phyloP scores from a whole-genome alignment of 2,888 invertebrate species.

The Apamea epomidion region DNA sequence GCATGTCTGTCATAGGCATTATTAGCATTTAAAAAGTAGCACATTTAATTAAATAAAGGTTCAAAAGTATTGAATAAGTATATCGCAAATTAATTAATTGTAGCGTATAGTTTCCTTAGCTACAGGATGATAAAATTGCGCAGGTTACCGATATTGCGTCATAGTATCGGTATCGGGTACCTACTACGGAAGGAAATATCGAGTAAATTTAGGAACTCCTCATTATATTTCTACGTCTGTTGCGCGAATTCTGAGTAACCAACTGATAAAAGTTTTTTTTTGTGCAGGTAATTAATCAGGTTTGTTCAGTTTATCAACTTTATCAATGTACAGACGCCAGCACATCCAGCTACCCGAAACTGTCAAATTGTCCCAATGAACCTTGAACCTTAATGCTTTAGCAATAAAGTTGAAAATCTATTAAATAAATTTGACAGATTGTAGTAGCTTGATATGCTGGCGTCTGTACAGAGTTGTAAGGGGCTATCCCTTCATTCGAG shows the following conservation, averaged over 20 bases:
- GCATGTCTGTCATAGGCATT: not conserved
- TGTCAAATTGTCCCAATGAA: too few relatives aligned
- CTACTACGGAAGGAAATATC: constrained; percentile 34
- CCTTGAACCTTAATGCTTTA: too few relatives aligned
- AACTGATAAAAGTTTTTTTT: not conserved
- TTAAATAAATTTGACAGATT: too few relatives aligned
- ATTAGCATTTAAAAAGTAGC: too few relatives aligned
- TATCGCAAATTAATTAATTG: constrained; percentile 15
- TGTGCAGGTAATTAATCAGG: not conserved
- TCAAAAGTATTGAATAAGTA: not conserved
- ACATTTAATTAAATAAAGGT: not conserved
- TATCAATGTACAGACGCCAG: not conserved
- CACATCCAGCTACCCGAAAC: too few relatives aligned
- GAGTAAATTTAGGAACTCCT: not conserved
- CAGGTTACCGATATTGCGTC: constrained; percentile 6
- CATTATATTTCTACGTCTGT: constrained; percentile 21
- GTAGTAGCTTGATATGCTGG: too few relatives aligned
- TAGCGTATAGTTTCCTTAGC: constrained; percentile 38
- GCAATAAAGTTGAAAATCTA: too few relatives aligned
- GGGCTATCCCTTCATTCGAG: not conserved
- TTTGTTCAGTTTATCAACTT: too few relatives aligned
- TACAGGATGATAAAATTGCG: constrained; percentile 11
- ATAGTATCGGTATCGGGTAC: not conserved
- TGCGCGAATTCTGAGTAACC: not conserved
- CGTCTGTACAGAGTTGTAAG: not conserved